Percentiles rank a stretch among this genome's conserved stretches.
These are phyloP conservation scores for Columba guinea DNA, from an alignment of 2,797 vertebrate species.

Conservation along the genomic window DNA sequence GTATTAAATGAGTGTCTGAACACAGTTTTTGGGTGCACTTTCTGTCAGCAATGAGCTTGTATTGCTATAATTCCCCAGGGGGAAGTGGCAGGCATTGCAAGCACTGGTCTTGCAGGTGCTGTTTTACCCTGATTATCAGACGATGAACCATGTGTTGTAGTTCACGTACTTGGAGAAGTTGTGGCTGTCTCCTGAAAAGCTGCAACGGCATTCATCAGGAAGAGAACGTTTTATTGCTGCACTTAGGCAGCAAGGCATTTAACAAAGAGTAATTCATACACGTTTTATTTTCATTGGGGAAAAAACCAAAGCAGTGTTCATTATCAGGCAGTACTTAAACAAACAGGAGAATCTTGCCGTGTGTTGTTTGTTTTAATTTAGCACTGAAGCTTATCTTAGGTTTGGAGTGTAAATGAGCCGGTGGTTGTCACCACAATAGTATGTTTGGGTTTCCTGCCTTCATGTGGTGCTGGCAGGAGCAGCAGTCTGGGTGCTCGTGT, in stretches of 20 bases:
- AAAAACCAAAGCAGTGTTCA: background rate
- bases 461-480: background rate
- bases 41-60: background rate
- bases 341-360: conserved; percentile 20
- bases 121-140: background rate
- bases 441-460: conserved; percentile 51
- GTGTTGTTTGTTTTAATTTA: conserved; percentile 44
- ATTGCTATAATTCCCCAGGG: background rate
- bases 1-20: background rate
- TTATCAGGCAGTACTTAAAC: conserved; percentile 19
- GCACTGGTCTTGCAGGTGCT: conserved; percentile 28
- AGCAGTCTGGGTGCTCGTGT: background rate
- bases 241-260: background rate
- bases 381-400: conserved; percentile 25
- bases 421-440: conserved; percentile 1
- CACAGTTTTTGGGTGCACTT: background rate
- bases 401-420: conserved; percentile 36
- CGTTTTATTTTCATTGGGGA: background rate
- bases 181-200: conserved; percentile 3
- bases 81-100: background rate
- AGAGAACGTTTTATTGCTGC: conserved; percentile 2
- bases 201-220: background rate
- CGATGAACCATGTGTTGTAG: background rate
- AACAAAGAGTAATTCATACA: conserved; percentile 18
- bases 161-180: conserved; percentile 30